Evolutionary conservation across 1,140 invertebrate species (phyloP), one percentile per base, ranked within the genome.

Genomic region (Cardiocondyla obscurior): DNA sequence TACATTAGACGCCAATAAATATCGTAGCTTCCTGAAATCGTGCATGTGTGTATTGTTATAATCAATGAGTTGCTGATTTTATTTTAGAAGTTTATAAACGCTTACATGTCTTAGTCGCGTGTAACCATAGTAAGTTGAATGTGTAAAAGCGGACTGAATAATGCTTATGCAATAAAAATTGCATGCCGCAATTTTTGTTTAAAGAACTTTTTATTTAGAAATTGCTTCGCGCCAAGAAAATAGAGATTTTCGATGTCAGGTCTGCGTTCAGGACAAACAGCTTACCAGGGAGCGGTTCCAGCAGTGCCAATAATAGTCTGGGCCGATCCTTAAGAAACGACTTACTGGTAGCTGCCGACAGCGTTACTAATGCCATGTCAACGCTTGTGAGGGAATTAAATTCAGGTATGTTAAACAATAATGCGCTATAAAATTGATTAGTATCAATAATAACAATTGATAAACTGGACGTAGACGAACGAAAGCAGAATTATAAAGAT

Each of bases 291-390:
- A 94, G 93, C 91, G 92, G 92, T 64, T 93, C 90, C 77, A 94
- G 90, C 90, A 94, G 93, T 88, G 93, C 92, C 82, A 94, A 93
- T 90, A 94, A 94, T 93, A 93, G 91, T 86, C 92, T 95, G 94
- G 96, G 96, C 89, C 94, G 96, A 89, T 96, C 96, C 83, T 94
- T 97, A 77, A 94, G 97, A 88, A 98, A 97, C 91, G 97, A 99
- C 94, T 95, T 98, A 46, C 95, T 98, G 82, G 97, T 98, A 90
- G 98, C 98, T 58, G 98, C 98, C 69, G 98, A 99, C 94, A 99
- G 98, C 64, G 98, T 99, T 69, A 99, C 98, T 64, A 98, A 98
- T 94, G 98, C 98, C 60, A 99, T 99, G 97, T 99, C 98, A 65
- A 98, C 97, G 49, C 96, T 99, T 85, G 98, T 99, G 70, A 96